Percentiles rank a stretch among this genome's conserved stretches.
Conservation (phyloP, 2,113 vertebrate species). For the Ptilorrhoa leucosticta region DNA sequence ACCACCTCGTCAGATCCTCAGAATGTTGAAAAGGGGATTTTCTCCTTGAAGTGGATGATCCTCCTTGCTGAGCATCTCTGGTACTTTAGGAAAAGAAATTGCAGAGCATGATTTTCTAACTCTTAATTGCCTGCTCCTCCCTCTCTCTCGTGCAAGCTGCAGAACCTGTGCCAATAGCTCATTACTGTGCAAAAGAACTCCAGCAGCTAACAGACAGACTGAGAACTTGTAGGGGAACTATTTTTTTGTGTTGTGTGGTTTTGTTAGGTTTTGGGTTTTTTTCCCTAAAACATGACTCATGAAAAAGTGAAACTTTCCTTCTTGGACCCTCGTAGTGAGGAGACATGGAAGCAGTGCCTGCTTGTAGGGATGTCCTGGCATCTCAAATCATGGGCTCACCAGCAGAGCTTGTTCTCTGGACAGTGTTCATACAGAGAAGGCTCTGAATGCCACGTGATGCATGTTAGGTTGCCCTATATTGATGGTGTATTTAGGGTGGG, state of each 20-base stretch:
- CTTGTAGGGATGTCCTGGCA: background rate
- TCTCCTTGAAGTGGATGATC: background rate
- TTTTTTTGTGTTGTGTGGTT: background rate
- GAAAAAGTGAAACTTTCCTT: background rate
- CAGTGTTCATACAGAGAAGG: rapidly evolving
- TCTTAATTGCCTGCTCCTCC: background rate
- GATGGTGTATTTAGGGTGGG: background rate
- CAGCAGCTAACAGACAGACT: background rate
- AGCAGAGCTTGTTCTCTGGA: background rate
- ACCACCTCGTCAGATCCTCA: background rate
- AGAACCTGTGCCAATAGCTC: background rate
- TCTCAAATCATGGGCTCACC: background rate
- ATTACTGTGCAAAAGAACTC: background rate
- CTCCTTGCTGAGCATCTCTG: background rate
- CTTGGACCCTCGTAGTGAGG: background rate
- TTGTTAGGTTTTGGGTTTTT: background rate
- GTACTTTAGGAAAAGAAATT: background rate
- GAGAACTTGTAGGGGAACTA: background rate
- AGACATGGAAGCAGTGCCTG: background rate
- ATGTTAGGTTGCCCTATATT: background rate
- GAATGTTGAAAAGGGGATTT: background rate
- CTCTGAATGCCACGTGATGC: rapidly evolving
- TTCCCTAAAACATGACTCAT: background rate
- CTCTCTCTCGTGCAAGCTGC: background rate
- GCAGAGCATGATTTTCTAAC: background rate